phyloP scores from a whole-genome alignment of 2,797 vertebrate species.

The Spinibarbus caldwelli region DNA sequence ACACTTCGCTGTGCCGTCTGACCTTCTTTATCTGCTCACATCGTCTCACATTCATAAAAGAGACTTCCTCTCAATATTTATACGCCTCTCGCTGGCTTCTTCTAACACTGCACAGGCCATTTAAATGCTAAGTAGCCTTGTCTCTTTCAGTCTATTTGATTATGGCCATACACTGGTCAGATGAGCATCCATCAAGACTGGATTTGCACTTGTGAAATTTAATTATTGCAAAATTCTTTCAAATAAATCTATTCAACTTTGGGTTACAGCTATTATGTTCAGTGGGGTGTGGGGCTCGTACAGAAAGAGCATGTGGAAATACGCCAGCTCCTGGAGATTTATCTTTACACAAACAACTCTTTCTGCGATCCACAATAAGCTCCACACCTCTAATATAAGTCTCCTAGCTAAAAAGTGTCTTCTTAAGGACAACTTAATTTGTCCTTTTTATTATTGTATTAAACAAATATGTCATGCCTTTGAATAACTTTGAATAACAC shows the following conservation, averaged over 20 bases:
- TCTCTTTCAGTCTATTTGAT: constrained; percentile 71
- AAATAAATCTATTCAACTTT: constrained; percentile 71
- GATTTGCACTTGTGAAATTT: constrained; percentile 81
- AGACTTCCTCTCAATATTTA: constrained; percentile 49
- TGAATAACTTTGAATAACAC: too few relatives aligned
- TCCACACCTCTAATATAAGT: constrained; percentile 36
- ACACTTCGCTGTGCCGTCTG: background rate
- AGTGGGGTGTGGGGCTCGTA: constrained; percentile 20
- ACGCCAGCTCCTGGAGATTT: constrained; percentile 61
- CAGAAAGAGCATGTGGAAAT: constrained; percentile 53
- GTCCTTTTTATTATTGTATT: too few relatives aligned
- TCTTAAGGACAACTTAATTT: constrained; percentile 51
- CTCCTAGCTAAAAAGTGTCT: constrained; percentile 41
- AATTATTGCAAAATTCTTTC: constrained; percentile 75
- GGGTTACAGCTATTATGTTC: constrained; percentile 69
- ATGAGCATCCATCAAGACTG: constrained; percentile 77
- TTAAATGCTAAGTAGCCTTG: constrained; percentile 82
- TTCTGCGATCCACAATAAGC: background rate
- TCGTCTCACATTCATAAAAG: constrained; percentile 41
- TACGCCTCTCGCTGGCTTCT: constrained; percentile 20
- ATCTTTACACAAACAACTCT: constrained; percentile 74
- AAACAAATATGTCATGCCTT: too few relatives aligned
- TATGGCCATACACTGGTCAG: constrained; percentile 72
- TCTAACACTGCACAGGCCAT: constrained; percentile 67
- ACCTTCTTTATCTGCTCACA: constrained; percentile 36